Evolutionary conservation across 1,140 invertebrate genomes (phyloP), one percentile per base, ranked within the genome.

Genomic region (Drosophila truncata): DNA sequence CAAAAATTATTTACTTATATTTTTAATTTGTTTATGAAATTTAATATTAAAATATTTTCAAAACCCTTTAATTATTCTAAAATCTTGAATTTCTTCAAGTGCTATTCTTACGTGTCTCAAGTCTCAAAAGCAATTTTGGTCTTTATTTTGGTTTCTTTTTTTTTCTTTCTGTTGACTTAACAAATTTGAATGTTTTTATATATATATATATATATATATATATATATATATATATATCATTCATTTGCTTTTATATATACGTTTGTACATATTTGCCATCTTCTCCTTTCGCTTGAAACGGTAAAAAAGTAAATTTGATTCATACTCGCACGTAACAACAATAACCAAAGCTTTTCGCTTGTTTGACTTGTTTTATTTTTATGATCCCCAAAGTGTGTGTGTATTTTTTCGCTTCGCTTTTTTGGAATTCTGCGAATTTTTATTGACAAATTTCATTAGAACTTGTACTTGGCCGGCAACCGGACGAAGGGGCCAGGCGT

Each of bases 251-350:
- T 57, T 42, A 37, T 18, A 31, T 59, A 60, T 50, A 54, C 49
- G 35, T n/a, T n/a, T n/a, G n/a, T 52, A 50, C 47, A 46, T 64
- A 63, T 63, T 60, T 42, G 60, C 37, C 37, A 73, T 77, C 65
- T 75, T 76, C 83, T 91, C 88, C 88, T 91, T 91, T 91, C 88
- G 88, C 88, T 91, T 78, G 85, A 91, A 91, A 91, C 88, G 88
- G 88, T 91, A 91, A 91, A 91, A 91, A 91, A 90, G 88, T 91
- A 91, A 91, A 90, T 91, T 91, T 91, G 71, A 82, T 91, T 91
- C 78, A 86, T 72, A 59, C 62, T 62, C 27, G 35, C 27, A 47
- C 33, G 65, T 47, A 78, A 49, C 35, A 85, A 82, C 75, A 88
- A 75, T 29, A n/a, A n/a, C 66, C 47, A 59, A 61, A 54, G 44